Evolutionary conservation across 2,797 vertebrate species (phyloP).

Genomic region (Tokudaia muenninki): DNA sequence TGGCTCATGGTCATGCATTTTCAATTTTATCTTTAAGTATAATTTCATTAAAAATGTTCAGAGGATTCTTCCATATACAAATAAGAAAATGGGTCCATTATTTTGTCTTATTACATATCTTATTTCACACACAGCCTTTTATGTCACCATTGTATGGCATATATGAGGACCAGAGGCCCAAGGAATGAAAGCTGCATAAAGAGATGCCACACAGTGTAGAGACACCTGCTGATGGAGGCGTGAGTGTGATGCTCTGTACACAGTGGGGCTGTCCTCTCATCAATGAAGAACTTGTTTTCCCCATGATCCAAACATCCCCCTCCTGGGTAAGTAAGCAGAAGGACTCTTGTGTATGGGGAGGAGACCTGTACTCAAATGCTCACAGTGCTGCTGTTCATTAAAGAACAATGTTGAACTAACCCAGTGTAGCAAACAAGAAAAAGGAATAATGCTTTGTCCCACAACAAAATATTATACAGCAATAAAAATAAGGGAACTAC

Average conservation of each 20-base stretch:
- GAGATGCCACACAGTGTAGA: neutral
- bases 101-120: neutral
- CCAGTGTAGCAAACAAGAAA: neutral
- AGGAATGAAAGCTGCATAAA: neutral
- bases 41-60: conserved; percentile 10
- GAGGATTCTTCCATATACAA: neutral
- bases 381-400: neutral
- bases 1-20: neutral
- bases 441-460: neutral
- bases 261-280: neutral
- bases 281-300: neutral
- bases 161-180: neutral
- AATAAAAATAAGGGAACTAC: neutral
- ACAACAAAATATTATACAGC: neutral
- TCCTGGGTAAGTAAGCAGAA: neutral
- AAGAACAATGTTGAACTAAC: neutral
- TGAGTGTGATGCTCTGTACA: neutral
- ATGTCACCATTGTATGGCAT: neutral
- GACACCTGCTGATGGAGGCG: neutral
- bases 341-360: neutral
- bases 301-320: neutral
- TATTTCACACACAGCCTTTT: neutral
- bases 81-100: neutral
- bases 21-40: conserved; percentile 29
- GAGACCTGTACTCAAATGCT: neutral